Evolutionary conservation across 2,888 invertebrate genomes (phyloP).

Genomic region (Rhimphoctona megacephalus): DNA sequence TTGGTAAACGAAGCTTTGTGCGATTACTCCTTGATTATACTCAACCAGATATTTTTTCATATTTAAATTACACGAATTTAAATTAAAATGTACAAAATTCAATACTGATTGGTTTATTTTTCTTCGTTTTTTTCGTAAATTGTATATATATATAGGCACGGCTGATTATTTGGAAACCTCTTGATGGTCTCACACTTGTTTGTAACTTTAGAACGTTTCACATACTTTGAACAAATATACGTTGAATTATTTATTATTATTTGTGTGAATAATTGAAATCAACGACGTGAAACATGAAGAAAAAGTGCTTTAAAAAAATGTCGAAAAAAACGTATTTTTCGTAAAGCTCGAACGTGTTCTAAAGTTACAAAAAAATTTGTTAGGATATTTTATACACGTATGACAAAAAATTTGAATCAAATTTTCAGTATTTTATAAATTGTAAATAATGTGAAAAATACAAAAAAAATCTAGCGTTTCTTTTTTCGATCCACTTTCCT

Average conservation of each 20-base stretch:
- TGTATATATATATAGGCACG: conserved; percentile 36
- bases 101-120: conserved; percentile 47
- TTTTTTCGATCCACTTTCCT: too few relatives aligned
- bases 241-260: background rate
- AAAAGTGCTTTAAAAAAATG: background rate
- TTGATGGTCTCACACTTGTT: background rate
- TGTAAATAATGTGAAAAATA: too few relatives aligned
- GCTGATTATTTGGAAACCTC: conserved; percentile 15
- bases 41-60: background rate
- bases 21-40: conserved; percentile 37
- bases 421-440: background rate
- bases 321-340: background rate
- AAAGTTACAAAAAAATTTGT: background rate
- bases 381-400: background rate
- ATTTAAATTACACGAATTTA: background rate
- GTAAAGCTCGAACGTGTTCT: background rate
- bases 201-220: background rate
- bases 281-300: background rate
- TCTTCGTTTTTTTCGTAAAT: conserved; percentile 28
- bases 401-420: background rate
- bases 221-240: background rate
- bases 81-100: conserved; percentile 35
- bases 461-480: too few relatives aligned
- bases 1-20: conserved; percentile 4
- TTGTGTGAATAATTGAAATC: background rate